Base-by-base conservation (phyloP, 2,888 invertebrate genomes). In the Lithophane socia region DNA sequence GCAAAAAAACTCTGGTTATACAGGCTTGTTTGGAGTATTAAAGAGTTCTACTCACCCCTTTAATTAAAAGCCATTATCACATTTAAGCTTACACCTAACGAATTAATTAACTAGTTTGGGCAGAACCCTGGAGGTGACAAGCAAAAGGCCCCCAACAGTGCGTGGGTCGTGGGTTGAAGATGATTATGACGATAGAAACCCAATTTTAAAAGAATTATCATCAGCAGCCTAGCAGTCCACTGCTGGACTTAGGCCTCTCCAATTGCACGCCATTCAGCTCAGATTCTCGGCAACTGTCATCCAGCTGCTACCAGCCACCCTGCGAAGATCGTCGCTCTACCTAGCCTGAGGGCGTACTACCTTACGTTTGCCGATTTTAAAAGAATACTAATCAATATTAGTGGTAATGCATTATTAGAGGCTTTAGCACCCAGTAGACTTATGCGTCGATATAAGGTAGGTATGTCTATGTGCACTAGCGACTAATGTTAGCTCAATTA, bases 401-500 rank as follows among this genome's bases (percentile, higher is more conserved):
- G 37, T 37, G 18, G 37, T 61, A 18, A 9, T 61, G 24, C 8
- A 12, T 10, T 54, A 61, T 29, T 18, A n/a, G 49, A 24, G 5
- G n/a, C 21, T n/a, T 60, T 13, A 3, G 37, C 37, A 16, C 10
- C 1, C 9, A 60, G 29, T 21, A 44, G 61, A 49, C 8, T 16
- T 37, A 18, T 73, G 67, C 64, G 42, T 72, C 65, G 21, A 37
- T 61, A 67, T 9, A 18, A 61, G 60, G 2, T 54, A 37, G 65
- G 56, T 79, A 42, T 29, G 29, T 2, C 37, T 47, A 61, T 65
- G n/a, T 60, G 42, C 10, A 44, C 63, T 29, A 18, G 52, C 47
- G 18, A 72, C 52, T 44, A 72, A 83, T 68, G 44, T 47, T 42
- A 47, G 47, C 21, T 60, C 47, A 78, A 66, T 68, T 44, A 70